Evolutionary conservation across 1,140 invertebrate species (phyloP).

Genomic region (Rhagoletis pomonella): DNA sequence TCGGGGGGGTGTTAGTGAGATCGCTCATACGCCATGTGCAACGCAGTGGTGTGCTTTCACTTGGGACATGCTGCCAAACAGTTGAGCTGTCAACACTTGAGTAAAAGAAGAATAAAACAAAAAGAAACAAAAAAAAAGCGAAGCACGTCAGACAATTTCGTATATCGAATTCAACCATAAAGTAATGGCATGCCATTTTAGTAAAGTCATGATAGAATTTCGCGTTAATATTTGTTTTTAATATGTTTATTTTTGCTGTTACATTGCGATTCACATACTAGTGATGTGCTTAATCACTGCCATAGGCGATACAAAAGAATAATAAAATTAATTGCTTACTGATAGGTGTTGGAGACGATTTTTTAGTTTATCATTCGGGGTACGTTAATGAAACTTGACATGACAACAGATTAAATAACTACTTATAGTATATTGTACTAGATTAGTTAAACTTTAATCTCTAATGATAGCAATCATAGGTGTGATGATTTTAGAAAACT

Average conservation of each 20-base stretch:
- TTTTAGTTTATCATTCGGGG: background rate
- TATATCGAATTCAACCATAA: background rate
- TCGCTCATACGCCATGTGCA: background rate
- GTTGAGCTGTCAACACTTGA: slow-evolving; percentile 40
- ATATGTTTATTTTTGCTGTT: background rate
- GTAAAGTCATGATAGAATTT: background rate
- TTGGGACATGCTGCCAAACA: background rate
- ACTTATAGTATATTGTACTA: background rate
- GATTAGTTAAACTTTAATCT: too few species aligned
- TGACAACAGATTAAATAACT: background rate
- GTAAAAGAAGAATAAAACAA: background rate
- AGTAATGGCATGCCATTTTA: background rate
- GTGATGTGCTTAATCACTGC: background rate
- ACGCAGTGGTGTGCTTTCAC: background rate
- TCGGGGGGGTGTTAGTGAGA: background rate
- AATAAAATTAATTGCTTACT: background rate
- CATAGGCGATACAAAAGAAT: background rate
- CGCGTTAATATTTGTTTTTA: background rate
- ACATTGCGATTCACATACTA: too few species aligned
- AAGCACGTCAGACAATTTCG: background rate
- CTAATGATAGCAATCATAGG: too few species aligned
- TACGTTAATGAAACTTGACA: background rate
- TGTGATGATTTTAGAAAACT: too few species aligned
- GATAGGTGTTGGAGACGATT: background rate
- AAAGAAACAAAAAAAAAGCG: too few species aligned